A percentile compares a stretch with the other conserved stretches of the same genome.
Evolutionary conservation across 2,113 vertebrate genomes (phyloP).

Genomic region (Crocuta crocuta): DNA sequence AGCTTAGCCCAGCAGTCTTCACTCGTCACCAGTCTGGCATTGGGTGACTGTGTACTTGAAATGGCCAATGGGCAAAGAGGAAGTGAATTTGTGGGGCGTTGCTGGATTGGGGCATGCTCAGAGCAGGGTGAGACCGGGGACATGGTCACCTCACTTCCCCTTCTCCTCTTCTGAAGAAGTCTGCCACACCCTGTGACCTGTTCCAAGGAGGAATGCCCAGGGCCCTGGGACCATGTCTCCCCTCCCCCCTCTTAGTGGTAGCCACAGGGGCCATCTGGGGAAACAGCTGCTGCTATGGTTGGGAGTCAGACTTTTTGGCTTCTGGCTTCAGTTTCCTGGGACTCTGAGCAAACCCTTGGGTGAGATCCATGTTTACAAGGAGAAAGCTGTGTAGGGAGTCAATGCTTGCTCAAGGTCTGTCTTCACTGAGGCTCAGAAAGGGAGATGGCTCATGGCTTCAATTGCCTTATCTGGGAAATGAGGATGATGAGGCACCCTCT

Average conservation of each 20-base stretch:
- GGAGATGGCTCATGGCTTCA: background rate
- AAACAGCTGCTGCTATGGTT: background rate
- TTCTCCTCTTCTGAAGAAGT: slow-evolving; percentile 66
- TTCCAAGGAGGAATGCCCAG: background rate
- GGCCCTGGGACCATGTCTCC: background rate
- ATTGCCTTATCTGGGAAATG: background rate
- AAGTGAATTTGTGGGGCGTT: slow-evolving; percentile 59
- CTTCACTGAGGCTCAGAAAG: background rate
- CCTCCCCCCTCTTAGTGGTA: too few relatives aligned
- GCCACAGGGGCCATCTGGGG: background rate
- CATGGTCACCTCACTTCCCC: slow-evolving; percentile 76
- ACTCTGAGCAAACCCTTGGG: background rate
- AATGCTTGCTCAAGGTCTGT: background rate
- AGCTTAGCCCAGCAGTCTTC: background rate
- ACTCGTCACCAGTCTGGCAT: background rate
- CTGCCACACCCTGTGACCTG: background rate
- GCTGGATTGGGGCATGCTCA: slow-evolving; percentile 23
- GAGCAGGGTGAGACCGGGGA: slow-evolving; percentile 33
- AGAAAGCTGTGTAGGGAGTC: background rate
- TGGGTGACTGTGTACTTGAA: background rate
- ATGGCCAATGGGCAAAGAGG: slow-evolving; percentile 35
- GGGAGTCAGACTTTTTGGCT: background rate
- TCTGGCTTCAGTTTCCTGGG: background rate
- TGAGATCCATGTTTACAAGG: background rate
- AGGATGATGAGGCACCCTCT: background rate